These are phyloP conservation scores for Limonius californicus DNA, from an alignment of 1,140 invertebrate species.

Conservation along the genomic window DNA sequence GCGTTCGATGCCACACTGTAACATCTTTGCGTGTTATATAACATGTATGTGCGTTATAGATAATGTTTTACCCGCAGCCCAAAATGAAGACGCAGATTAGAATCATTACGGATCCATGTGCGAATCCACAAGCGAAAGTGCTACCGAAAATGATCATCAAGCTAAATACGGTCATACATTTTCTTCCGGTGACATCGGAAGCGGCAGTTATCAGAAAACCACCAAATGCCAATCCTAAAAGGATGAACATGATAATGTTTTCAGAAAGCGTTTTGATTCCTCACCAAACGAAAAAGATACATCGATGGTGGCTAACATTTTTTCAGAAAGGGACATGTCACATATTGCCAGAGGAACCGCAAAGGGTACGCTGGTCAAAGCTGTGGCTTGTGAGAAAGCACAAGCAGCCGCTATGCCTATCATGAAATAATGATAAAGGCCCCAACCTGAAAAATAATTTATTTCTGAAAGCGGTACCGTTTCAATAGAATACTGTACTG, in stretches of 20 bases:
- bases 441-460: conserved; percentile 18
- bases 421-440: conserved; percentile 16
- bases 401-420: conserved; percentile 16
- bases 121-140: conserved; percentile 33
- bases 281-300: not conserved
- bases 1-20: conserved; percentile 15
- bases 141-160: conserved; percentile 32
- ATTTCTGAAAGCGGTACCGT: not conserved
- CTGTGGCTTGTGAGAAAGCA: conserved; percentile 27
- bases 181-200: conserved; percentile 36
- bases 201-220: conserved; percentile 27
- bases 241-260: not conserved
- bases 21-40: too few species aligned
- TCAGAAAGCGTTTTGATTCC: not conserved
- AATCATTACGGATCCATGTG: conserved; percentile 29
- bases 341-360: conserved; percentile 33
- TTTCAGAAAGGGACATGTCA: conserved; percentile 26
- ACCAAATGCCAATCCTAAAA: conserved; percentile 34
- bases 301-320: not conserved
- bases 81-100: conserved; percentile 25
- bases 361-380: conserved; percentile 27
- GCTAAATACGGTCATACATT: conserved; percentile 28
- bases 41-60: too few species aligned
- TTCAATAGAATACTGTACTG: not conserved
- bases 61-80: conserved; percentile 35